Base-by-base conservation (phyloP, 2,888 invertebrate genomes). In the Osmoderma eremita region DNA sequence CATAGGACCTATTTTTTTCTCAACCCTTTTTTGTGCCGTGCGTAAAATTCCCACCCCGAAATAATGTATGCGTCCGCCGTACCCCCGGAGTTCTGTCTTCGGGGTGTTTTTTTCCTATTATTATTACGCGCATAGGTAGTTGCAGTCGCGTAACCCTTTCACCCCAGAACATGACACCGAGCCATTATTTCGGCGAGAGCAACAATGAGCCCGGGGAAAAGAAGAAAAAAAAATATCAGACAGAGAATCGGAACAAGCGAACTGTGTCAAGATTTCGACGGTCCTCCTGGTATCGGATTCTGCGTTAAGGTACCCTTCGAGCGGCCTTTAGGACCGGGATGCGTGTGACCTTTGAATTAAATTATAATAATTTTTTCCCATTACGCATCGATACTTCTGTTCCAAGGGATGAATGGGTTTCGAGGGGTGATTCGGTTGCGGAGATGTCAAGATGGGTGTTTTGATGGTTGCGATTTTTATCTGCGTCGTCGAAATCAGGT, bases 101-200 rank as follows among this genome's bases (percentile, higher is more conserved):
- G 79, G 81, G 80, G 80, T 82, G 80, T 81, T 82, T 82, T 69
- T 79, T 79, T 45, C 45, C 45, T 58, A 58, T 58, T 58, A 58
- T 58, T 78, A 79, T 82, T 81, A 80, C 81, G 72, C 75, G 73
- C 78, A 75, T 77, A 80, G 80, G 79, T 81, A 71, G 75, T n/a
- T n/a, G n/a, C 78, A 76, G 77, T n/a, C 49, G 22, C 30, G 78
- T 80, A 82, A 80, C 81, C 82, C 81, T 80, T 80, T 79, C 78
- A 78, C 80, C 81, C 80, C 78, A 79, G 78, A 82, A 82, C 81
- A 79, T 80, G 82, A 82, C 82, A 82, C 82, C 82, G 78, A 77
- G 74, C 79, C 76, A 80, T 82, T 82, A 80, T 79, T 80, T 78
- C 24, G 58, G 74, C 72, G 69, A 72, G 74, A 76, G 78, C 45